These are phyloP conservation scores for Poliocrania exsul DNA, from an alignment of 2,797 vertebrate genomes.

Conservation along the genomic window DNA sequence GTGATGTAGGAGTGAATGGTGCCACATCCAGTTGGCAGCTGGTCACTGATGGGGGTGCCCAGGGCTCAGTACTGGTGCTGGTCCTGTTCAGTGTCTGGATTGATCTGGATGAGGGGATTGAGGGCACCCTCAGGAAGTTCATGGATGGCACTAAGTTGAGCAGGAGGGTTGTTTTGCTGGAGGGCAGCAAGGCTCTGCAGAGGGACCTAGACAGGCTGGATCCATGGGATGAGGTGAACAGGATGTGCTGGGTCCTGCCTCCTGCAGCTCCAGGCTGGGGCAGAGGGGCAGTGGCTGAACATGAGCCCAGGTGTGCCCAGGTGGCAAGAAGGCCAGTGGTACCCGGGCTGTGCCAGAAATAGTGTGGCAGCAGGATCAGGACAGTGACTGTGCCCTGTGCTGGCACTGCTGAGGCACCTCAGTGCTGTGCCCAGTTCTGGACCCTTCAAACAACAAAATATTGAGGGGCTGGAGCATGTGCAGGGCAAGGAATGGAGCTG, in stretches of 20 bases:
- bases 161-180: neutral
- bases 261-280: neutral
- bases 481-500: neutral
- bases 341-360: neutral
- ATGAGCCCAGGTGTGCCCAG: neutral
- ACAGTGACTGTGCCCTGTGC: neutral
- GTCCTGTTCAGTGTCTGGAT: neutral
- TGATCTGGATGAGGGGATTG: neutral
- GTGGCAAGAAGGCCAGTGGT: neutral
- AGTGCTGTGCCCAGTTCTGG: neutral
- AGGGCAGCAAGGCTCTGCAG: neutral
- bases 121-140: neutral
- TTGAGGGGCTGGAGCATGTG: neutral
- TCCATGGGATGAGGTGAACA: neutral
- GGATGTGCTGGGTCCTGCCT: neutral
- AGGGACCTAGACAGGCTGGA: neutral
- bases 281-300: neutral
- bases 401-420: neutral
- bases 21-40: neutral
- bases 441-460: too few relatives aligned
- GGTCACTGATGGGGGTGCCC: neutral
- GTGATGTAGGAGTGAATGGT: neutral
- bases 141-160: neutral
- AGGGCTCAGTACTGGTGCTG: neutral
- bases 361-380: neutral